These are phyloP conservation scores for Mallotus villosus DNA, from an alignment of 2,797 vertebrate genomes.

Conservation along the genomic window DNA sequence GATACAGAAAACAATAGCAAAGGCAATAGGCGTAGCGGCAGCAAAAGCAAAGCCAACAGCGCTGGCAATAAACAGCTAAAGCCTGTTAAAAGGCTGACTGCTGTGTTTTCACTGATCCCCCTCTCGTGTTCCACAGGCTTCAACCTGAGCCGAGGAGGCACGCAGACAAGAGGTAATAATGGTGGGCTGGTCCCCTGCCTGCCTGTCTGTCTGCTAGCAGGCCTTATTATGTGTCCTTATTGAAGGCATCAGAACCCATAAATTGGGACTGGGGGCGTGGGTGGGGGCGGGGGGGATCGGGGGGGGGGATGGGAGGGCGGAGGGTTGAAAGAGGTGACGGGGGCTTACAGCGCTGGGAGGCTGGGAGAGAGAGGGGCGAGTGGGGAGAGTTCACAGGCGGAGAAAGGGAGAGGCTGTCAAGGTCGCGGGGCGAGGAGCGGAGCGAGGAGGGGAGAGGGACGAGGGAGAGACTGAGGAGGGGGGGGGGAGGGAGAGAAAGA, in stretches of 20 bases:
- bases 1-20: too few relatives aligned
- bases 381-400: too few relatives aligned
- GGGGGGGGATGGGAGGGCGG: slow-evolving; percentile 1
- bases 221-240: slow-evolving; percentile 47
- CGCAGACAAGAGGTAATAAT: slow-evolving; percentile 45
- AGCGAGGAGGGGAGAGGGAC: slow-evolving; percentile 2
- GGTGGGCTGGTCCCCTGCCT: slow-evolving; percentile 30
- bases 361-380: not conserved
- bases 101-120: too few relatives aligned
- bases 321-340: not conserved
- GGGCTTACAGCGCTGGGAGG: not conserved
- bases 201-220: slow-evolving; percentile 17
- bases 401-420: slow-evolving; percentile 3
- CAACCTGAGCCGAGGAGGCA: slow-evolving; percentile 20
- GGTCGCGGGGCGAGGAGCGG: slow-evolving; percentile 2
- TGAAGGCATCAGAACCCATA: slow-evolving; percentile 47
- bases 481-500: slow-evolving; percentile 7
- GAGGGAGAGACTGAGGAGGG: slow-evolving; percentile 13
- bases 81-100: too few relatives aligned
- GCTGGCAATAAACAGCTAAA: too few relatives aligned
- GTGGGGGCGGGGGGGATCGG: slow-evolving; percentile 16
- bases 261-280: slow-evolving; percentile 12
- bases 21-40: too few relatives aligned
- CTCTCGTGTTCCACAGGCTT: slow-evolving; percentile 26
- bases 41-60: too few relatives aligned